phyloP scores from a whole-genome alignment of 1,140 invertebrate species.

The Pseudomyrmex concolor region DNA sequence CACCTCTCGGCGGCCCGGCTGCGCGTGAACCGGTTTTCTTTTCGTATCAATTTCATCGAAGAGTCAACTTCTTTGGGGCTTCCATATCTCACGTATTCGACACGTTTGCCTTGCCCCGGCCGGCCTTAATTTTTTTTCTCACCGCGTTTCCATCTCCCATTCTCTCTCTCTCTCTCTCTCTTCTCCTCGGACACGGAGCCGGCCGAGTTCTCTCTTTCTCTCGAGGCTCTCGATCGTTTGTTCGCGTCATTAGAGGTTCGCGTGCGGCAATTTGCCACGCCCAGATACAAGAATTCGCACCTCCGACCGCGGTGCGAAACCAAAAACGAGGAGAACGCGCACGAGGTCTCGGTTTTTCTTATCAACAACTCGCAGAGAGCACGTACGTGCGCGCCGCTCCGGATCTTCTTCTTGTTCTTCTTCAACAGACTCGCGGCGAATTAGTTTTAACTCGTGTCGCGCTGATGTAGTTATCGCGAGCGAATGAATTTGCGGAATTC shows the following conservation, averaged over 20 bases:
- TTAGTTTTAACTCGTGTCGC: constrained; percentile 16
- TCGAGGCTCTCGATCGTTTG: constrained; percentile 71
- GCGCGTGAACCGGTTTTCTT: constrained; percentile 41
- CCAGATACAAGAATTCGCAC: constrained; percentile 80
- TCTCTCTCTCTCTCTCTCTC: constrained; percentile 3
- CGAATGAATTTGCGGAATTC: background rate
- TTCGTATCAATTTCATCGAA: constrained; percentile 36
- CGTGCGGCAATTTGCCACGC: constrained; percentile 83
- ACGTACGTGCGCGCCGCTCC: background rate
- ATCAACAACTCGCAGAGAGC: constrained; percentile 64
- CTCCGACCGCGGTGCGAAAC: constrained; percentile 68
- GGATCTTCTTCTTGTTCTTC: constrained; percentile 21
- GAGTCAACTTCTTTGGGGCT: constrained; percentile 11
- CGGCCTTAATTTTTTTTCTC: constrained; percentile 63
- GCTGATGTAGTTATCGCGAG: background rate
- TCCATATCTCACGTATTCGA: constrained; percentile 53
- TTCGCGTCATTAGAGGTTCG: constrained; percentile 78
- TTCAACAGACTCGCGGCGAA: constrained; percentile 20
- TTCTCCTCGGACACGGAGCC: too few species aligned
- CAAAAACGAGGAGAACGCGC: constrained; percentile 46
- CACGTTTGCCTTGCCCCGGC: constrained; percentile 1
- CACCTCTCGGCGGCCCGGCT: background rate
- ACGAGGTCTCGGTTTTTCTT: constrained; percentile 61
- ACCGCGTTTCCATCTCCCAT: constrained; percentile 6
- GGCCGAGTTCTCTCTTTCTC: background rate